These are phyloP conservation scores for Coelinius sp. DNA, from an alignment of 2,888 invertebrate species.

Conservation along the genomic window DNA sequence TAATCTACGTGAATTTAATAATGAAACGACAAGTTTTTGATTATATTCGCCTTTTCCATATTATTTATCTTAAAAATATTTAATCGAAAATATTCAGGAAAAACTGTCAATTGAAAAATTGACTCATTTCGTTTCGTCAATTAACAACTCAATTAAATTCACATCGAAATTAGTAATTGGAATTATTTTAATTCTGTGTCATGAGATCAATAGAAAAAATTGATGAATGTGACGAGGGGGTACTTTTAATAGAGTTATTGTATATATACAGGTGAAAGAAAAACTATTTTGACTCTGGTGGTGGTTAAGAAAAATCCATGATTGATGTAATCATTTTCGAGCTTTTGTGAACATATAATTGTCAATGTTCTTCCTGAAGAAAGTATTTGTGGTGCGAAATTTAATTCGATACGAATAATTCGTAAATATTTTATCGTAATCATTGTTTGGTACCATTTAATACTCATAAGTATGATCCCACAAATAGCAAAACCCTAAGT, in stretches of 20 bases:
- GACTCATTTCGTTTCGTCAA: not conserved
- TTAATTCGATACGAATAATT: too few species aligned
- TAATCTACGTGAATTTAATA: conserved; percentile 12
- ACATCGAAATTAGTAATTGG: conserved; percentile 22
- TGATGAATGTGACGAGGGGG: not conserved
- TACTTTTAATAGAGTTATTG: conserved; percentile 6
- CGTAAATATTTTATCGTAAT: too few species aligned
- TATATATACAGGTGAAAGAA: conserved; percentile 18
- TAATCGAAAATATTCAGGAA: not conserved
- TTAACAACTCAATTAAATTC: not conserved
- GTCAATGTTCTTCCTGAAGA: conserved; percentile 14
- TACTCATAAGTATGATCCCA: too few species aligned
- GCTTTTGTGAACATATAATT: not conserved
- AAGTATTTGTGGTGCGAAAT: not conserved
- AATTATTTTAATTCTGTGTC: not conserved
- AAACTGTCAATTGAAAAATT: not conserved
- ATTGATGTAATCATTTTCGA: not conserved
- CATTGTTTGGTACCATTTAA: too few species aligned
- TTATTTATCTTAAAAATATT: conserved; percentile 21
- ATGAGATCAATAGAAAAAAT: conserved; percentile 9
- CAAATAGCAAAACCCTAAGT: too few species aligned
- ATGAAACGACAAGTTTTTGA: too few species aligned
- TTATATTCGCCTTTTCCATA: not conserved
- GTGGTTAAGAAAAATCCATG: not conserved
- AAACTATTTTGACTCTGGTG: not conserved